Evolutionary conservation across 2,888 invertebrate genomes (phyloP).

Genomic region (Cephus runcator): DNA sequence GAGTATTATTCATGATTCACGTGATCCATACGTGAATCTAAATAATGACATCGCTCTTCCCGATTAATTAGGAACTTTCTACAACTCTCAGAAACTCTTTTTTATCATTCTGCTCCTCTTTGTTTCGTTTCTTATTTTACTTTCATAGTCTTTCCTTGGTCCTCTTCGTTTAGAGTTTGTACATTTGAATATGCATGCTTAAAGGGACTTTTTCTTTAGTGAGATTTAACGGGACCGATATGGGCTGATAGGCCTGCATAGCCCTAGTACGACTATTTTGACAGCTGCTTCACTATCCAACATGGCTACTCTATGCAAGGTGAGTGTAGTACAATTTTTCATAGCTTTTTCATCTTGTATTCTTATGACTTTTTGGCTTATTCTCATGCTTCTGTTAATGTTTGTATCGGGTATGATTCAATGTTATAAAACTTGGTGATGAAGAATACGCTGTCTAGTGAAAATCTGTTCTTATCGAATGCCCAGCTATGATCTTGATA

Average conservation of each 20-base stretch:
- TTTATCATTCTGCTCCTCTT: not conserved
- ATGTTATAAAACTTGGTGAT: not conserved
- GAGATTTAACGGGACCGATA: not conserved
- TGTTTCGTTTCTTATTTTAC: not conserved
- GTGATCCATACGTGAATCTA: not conserved
- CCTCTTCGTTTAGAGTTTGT: not conserved
- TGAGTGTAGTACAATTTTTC: constrained; percentile 33
- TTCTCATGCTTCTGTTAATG: not conserved
- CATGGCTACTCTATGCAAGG: constrained; percentile 40
- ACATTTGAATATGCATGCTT: not conserved
- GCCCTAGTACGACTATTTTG: constrained; percentile 30
- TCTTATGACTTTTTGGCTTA: not conserved
- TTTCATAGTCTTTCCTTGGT: not conserved
- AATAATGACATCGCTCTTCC: not conserved
- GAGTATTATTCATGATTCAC: not conserved
- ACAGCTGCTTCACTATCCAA: constrained; percentile 35
- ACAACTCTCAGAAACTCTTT: not conserved
- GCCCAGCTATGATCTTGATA: not conserved
- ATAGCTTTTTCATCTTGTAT: constrained; percentile 1
- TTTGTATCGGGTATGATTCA: not conserved
- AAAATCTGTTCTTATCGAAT: not conserved
- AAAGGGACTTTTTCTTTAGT: not conserved
- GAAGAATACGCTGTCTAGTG: not conserved
- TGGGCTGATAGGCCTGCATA: not conserved
- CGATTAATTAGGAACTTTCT: not conserved